phyloP scores from a whole-genome alignment of 2,113 vertebrate species.

The Oreochromis aureus region DNA sequence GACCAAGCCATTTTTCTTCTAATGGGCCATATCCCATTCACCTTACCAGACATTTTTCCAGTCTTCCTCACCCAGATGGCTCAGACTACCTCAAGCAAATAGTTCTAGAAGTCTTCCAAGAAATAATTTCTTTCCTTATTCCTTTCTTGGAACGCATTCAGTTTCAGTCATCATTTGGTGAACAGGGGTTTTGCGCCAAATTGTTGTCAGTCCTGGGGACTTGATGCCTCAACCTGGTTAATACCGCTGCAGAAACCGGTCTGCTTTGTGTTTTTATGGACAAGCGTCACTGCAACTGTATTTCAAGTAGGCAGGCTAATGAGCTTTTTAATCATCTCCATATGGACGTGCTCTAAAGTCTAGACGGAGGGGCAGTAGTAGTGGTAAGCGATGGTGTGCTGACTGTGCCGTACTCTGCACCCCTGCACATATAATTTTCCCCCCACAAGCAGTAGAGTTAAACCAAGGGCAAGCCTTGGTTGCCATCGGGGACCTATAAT shows the following conservation, averaged over 20 bases:
- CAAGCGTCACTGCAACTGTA: constrained; percentile 73
- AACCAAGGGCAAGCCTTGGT: constrained; percentile 50
- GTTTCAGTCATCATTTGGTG: constrained; percentile 51
- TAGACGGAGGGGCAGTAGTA: constrained; percentile 67
- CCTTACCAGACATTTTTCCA: constrained; percentile 59
- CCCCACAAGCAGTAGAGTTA: constrained; percentile 55
- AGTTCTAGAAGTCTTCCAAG: constrained; percentile 49
- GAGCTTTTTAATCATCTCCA: constrained; percentile 77
- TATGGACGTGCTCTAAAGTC: constrained; percentile 65
- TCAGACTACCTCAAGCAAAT: constrained; percentile 39
- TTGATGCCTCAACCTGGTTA: constrained; percentile 61
- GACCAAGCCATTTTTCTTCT: constrained; percentile 51
- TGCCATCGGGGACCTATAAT: constrained; percentile 45
- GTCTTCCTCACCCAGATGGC: constrained; percentile 51
- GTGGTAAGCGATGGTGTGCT: constrained; percentile 61
- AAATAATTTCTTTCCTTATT: constrained; percentile 48
- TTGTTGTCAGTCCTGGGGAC: constrained; percentile 57
- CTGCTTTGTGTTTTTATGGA: constrained; percentile 73
- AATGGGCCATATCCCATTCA: constrained; percentile 61
- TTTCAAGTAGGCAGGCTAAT: constrained; percentile 74
- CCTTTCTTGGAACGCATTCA: constrained; percentile 46
- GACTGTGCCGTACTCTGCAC: constrained; percentile 60
- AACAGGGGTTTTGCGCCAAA: constrained; percentile 31
- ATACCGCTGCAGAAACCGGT: constrained; percentile 58
- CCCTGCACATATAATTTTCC: constrained; percentile 52